phyloP scores from a whole-genome alignment of 1,140 invertebrate species.

The Hesperophylax magnus region DNA sequence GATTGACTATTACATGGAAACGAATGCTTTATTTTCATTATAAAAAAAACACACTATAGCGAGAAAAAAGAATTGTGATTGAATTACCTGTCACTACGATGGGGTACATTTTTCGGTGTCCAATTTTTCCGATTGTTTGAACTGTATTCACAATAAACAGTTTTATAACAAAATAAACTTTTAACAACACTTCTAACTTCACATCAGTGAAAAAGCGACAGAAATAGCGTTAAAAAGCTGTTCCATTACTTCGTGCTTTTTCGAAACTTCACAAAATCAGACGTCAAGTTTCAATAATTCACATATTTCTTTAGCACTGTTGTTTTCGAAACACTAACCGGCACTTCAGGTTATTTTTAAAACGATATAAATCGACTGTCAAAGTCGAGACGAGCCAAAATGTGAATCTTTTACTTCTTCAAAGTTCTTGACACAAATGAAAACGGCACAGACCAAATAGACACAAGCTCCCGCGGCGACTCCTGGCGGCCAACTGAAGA shows the following conservation, averaged over 20 bases:
- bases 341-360: slow-evolving; percentile 4
- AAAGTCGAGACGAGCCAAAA: slow-evolving; percentile 26
- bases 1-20: too few relatives aligned
- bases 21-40: too few relatives aligned
- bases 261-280: slow-evolving; percentile 3
- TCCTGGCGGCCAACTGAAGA: slow-evolving; percentile 31
- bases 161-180: neutral
- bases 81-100: slow-evolving; percentile 23
- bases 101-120: slow-evolving; percentile 21
- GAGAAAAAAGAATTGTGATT: neutral
- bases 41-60: neutral
- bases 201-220: slow-evolving; percentile 20
- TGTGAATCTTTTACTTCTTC: slow-evolving; percentile 26
- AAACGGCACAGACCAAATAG: neutral
- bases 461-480: slow-evolving; percentile 35
- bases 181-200: slow-evolving; percentile 2
- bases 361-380: slow-evolving; percentile 31
- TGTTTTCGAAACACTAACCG: neutral
- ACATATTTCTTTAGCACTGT: slow-evolving; percentile 13
- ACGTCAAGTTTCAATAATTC: neutral
- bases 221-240: neutral
- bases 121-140: slow-evolving; percentile 13
- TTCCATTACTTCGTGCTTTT: slow-evolving; percentile 23
- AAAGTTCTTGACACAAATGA: slow-evolving; percentile 23
- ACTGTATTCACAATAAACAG: neutral